phyloP scores from a whole-genome alignment of 2,113 vertebrate genomes.

The Dasyornis broadbenti region DNA sequence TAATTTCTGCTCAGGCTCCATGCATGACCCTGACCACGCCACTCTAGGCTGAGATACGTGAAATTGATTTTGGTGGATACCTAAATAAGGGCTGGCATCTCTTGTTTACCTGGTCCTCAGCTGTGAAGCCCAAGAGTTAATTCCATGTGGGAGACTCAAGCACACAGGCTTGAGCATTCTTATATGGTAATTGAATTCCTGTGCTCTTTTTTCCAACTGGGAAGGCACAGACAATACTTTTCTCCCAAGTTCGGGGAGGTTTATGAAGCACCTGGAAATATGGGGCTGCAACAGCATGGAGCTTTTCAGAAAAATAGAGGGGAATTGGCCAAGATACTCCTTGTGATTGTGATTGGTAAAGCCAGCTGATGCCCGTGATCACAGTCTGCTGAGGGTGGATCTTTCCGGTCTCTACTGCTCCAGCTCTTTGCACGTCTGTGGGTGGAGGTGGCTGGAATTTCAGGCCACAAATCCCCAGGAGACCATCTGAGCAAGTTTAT shows the following conservation, averaged over 20 bases:
- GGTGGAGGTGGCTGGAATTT: not conserved
- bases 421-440: fast-evolving
- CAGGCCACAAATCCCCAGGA: not conserved
- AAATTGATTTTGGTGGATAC: not conserved
- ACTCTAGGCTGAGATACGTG: not conserved
- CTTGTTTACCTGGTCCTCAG: not conserved
- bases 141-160: not conserved
- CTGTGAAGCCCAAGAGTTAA: not conserved
- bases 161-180: not conserved
- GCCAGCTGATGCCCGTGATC: not conserved
- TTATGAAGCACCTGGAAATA: not conserved
- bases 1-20: not conserved
- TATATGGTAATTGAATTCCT: not conserved
- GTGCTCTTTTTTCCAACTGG: not conserved
- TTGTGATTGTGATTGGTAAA: not conserved
- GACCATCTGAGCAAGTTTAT: not conserved
- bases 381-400: fast-evolving
- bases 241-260: not conserved
- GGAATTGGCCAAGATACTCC: not conserved
- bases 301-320: not conserved
- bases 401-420: not conserved
- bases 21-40: not conserved
- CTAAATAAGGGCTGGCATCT: not conserved
- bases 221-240: not conserved
- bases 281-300: fast-evolving